Conservation (phyloP, 92 coral and sea anemone species). For the Umimayanthus kanabou region DNA sequence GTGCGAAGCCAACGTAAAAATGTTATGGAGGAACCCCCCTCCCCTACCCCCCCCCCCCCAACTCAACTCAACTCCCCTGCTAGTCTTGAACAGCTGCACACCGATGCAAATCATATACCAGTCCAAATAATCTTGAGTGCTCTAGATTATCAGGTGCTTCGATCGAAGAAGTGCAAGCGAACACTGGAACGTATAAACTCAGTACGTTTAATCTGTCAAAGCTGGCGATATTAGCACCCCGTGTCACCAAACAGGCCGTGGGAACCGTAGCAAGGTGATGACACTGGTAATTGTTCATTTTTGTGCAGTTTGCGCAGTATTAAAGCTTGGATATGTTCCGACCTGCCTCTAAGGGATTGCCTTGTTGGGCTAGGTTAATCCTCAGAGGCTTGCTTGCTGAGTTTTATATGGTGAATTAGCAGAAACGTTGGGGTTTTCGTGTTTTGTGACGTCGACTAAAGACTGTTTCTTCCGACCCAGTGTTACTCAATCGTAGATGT, state of each 20-base stretch:
- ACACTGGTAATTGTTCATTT: not conserved
- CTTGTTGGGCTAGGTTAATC: not conserved
- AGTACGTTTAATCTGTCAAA: slow-evolving; percentile 29
- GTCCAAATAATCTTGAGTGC: not conserved
- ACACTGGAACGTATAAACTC: slow-evolving; percentile 19
- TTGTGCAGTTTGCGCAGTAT: not conserved
- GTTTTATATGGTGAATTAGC: not conserved
- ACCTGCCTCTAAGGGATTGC: not conserved
- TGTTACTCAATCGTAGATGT: not conserved
- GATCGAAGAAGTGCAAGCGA: slow-evolving; percentile 39
- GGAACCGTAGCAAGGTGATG: slow-evolving; percentile 24
- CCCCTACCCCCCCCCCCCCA: too few relatives aligned
- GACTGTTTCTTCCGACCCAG: not conserved
- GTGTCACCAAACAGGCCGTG: slow-evolving; percentile 41
- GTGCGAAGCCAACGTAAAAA: too few relatives aligned
- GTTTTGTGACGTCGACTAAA: not conserved
- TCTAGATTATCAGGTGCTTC: slow-evolving; percentile 20
- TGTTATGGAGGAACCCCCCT: too few relatives aligned
- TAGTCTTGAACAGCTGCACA: not conserved
- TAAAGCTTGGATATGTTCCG: not conserved
- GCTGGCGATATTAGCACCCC: slow-evolving; percentile 7
- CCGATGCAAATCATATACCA: not conserved
- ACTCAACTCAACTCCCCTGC: too few relatives aligned
- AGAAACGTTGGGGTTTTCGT: not conserved
- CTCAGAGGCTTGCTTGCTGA: not conserved